Base-by-base conservation (phyloP, 35 echinoderm and acorn worm species). In the Hemicentrotus pulcherrimus region DNA sequence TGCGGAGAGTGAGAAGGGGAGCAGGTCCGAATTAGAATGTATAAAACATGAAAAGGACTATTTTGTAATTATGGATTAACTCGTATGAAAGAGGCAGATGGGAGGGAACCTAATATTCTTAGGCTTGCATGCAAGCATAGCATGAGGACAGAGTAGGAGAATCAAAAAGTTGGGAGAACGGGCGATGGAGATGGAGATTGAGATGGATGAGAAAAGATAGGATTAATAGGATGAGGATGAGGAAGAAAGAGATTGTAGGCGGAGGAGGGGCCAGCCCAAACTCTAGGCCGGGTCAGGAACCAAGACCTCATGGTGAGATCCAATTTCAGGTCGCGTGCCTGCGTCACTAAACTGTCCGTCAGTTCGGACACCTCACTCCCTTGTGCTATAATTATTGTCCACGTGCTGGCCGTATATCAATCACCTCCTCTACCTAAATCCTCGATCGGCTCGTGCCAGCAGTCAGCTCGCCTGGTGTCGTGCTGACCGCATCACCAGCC, bases 341-440 rank as follows among this genome's bases (percentile, higher is more conserved):
- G 7, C 52, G 52, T 59, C 52, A 59, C 52, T 16, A 59, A 28
- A 70, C 61, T 70, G 61, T 70, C 61, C 61, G 24, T 24, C 18
- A 70, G 22, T 70, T 70, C 61, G 61, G 61, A 70, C 61, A 70
- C 61, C 61, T 24, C 48, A 50, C 48, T 10, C 48, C 48, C 48
- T 10, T 41, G 48, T 13, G 12, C 48, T 50, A 41, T 41, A 41
- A 13, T 8, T 50, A 8, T 13, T 24, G 61, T 11, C 87, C 87
- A 89, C 87, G 87, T 89, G 87, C 11, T 46, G 87, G 13, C 8
- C 87, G 87, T 89, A 33, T 32, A 89, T 89, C 87, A 89, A 46
- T 89, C 87, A 89, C 32, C 87, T 16, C 9, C 28, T 33, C 18
- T 18, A 70, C 61, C 61, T 59, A 9, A 1, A 33, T 32, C 85